Conservation (phyloP, 1,140 invertebrate species). For the Meloidogyne hapla region DNA sequence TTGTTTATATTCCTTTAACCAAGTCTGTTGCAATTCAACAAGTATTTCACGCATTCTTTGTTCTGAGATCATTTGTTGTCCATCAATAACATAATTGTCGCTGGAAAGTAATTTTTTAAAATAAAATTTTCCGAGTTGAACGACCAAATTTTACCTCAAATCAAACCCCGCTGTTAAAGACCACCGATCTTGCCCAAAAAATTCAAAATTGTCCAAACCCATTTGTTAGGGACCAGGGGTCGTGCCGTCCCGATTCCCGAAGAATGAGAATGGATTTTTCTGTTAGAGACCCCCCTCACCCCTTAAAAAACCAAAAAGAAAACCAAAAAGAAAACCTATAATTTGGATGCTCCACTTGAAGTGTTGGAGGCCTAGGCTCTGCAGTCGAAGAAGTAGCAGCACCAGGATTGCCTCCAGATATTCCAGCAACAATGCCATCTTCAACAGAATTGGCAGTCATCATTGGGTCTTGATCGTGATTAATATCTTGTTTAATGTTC, state of each 20-base stretch:
- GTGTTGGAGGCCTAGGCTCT: slow-evolving; percentile 25
- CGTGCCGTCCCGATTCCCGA: too few relatives aligned
- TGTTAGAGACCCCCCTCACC: too few relatives aligned
- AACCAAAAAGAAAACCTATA: slow-evolving; percentile 13
- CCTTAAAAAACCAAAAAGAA: too few relatives aligned
- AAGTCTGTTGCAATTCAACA: slow-evolving; percentile 58
- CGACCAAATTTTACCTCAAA: too few relatives aligned
- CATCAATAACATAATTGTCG: slow-evolving; percentile 27
- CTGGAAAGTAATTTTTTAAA: too few relatives aligned
- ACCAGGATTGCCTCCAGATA: slow-evolving; percentile 11
- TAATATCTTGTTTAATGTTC: slow-evolving; percentile 22
- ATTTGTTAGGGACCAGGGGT: too few relatives aligned
- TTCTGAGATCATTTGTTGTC: slow-evolving; percentile 28
- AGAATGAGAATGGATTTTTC: too few relatives aligned
- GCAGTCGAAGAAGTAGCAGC: neutral
- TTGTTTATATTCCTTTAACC: slow-evolving; percentile 57
- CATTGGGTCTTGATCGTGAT: slow-evolving; percentile 19
- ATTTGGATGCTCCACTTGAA: slow-evolving; percentile 22
- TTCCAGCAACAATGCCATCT: slow-evolving; percentile 17
- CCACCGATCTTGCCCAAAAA: too few relatives aligned
- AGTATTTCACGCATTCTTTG: slow-evolving; percentile 54
- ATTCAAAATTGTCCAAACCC: too few relatives aligned
- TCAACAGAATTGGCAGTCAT: neutral
- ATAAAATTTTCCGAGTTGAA: too few relatives aligned
- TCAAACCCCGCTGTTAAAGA: too few relatives aligned